Conservation (phyloP, 2,888 invertebrate species). For the Aradus depressus region DNA sequence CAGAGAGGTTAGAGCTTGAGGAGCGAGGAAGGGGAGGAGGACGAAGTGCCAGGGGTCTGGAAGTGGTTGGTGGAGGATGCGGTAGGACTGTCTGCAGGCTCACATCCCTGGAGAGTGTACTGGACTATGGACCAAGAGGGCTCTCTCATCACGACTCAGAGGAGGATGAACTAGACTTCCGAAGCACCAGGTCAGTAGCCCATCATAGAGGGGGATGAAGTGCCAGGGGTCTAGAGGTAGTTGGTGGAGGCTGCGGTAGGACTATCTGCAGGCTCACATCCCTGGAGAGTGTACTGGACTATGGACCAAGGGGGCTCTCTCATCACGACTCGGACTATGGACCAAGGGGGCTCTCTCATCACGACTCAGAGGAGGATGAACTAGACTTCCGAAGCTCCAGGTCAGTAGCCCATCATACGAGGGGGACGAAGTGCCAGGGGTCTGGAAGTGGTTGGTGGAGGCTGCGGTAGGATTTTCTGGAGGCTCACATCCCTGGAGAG, state of each 20-base stretch:
- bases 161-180: slow-evolving; percentile 43
- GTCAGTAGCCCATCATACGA: slow-evolving; percentile 40
- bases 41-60: slow-evolving; percentile 10
- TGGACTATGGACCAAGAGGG: slow-evolving; percentile 38
- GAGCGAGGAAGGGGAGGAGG: slow-evolving; percentile 18
- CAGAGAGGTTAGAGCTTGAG: slow-evolving; percentile 20
- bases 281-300: slow-evolving; percentile 32
- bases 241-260: slow-evolving; percentile 26
- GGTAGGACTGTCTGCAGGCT: slow-evolving; percentile 30
- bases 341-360: slow-evolving; percentile 41
- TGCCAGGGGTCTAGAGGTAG: slow-evolving; percentile 25
- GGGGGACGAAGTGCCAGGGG: too few species aligned
- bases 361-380: slow-evolving; percentile 46
- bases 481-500: slow-evolving; percentile 30
- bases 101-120: slow-evolving; percentile 31
- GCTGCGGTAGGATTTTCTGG: slow-evolving; percentile 28
- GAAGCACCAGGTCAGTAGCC: slow-evolving; percentile 36
- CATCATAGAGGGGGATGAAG: slow-evolving; percentile 30
- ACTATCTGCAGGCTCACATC: slow-evolving; percentile 31
- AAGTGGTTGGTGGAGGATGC: slow-evolving; percentile 27
- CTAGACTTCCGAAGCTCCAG: too few species aligned
- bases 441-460: slow-evolving; percentile 26
- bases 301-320: slow-evolving; percentile 40
- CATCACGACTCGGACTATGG: slow-evolving; percentile 43
- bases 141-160: slow-evolving; percentile 40